phyloP scores from a whole-genome alignment of 2,113 vertebrate species.

The Amphiprion ocellaris region DNA sequence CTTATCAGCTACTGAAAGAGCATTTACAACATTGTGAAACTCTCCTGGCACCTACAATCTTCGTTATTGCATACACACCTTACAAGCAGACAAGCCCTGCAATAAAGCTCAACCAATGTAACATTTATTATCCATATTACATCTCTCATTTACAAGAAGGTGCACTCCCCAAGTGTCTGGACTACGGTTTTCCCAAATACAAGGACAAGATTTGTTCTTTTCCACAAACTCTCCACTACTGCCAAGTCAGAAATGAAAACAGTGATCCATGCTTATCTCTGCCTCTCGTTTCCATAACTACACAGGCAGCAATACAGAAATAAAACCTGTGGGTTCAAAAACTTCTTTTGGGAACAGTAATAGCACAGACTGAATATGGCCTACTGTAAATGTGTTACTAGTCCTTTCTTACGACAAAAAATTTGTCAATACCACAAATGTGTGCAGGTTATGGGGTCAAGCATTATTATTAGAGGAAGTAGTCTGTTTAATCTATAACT shows the following conservation, averaged over 20 bases:
- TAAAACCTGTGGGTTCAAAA: background rate
- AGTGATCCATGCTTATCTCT: background rate
- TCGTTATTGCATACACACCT: background rate
- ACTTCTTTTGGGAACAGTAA: background rate
- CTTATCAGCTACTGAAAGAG: too few species aligned
- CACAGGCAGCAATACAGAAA: constrained; percentile 11
- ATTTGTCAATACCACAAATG: background rate
- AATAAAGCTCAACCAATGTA: background rate
- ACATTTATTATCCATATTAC: background rate
- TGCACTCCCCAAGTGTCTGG: background rate
- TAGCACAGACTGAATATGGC: background rate
- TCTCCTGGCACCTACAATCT: background rate
- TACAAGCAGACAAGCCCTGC: background rate
- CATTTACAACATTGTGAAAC: too few species aligned
- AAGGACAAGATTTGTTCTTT: constrained; percentile 4
- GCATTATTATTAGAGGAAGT: too few species aligned
- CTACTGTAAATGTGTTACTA: background rate
- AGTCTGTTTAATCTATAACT: too few species aligned
- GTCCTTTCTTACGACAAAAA: background rate
- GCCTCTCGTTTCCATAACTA: constrained; percentile 58
- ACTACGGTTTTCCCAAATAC: background rate
- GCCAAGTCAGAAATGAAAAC: constrained; percentile 25
- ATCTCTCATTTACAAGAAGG: background rate
- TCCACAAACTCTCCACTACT: background rate
- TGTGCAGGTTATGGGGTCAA: too few species aligned